Evolutionary conservation across 2,888 invertebrate species (phyloP), one percentile per base, ranked within the genome.

Genomic region (Schrankia costaestrigalis): DNA sequence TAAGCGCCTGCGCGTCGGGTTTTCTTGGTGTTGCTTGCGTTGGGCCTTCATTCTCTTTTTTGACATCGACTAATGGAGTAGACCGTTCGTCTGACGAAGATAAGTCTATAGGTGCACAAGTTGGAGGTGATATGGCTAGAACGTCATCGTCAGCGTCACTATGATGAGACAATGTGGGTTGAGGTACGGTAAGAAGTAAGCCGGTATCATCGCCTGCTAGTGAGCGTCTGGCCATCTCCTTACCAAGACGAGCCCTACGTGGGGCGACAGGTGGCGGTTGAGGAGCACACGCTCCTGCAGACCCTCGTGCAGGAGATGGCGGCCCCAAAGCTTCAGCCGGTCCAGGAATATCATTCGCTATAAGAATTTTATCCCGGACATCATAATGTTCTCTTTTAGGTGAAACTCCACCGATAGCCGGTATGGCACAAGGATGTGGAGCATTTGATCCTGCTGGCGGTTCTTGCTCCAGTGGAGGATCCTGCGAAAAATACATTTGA

Each of bases 291-390:
- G 91, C 90, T 1, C 91, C 92, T 3, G 91, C 92, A 4, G 92
- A 92, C 11, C 92, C 92, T 4, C 92, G 81, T 2, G 93, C 92
- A 1, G 93, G 92, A 29, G 92, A 92, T 0, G 92, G 92, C 1
- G 92, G 92, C 1, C 92, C 91, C n/a, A 76, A 41, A 5, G 79
- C 76, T 43, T 83, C 86, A 11, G 76, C 63, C 1, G 82, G 73
- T 6, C 78, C 76, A 3, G 77, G 74, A 18, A 73, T 63, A 42
- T 81, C 71, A 55, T 72, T 66, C 45, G 79, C 69, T 43, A 86
- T 65, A 56, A 87, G 73, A 24, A 77, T 54, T 38, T 70, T 76
- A 41, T 76, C 85, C 35, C 82, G 80, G 43, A 78, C 81, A 47
- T 82, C 84, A 42, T 75, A 81, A 30, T 74, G 63, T 63, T 73